Evolutionary conservation across 2,888 invertebrate genomes (phyloP), one percentile per base, ranked within the genome.

Genomic region (Eilema caniola): DNA sequence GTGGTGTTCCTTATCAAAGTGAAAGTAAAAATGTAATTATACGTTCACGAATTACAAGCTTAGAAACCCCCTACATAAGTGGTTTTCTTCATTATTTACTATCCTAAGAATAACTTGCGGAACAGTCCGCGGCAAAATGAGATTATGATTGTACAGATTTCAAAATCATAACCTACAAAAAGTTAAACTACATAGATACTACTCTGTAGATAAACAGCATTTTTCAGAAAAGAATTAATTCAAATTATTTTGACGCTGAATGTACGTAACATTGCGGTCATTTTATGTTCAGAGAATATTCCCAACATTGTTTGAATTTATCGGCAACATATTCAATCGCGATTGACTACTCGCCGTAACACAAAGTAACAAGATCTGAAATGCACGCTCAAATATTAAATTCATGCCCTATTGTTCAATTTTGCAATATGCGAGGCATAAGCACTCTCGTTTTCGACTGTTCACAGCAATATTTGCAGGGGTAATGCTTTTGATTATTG

Each of bases 1-100:
- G 41, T 23, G 53, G 53, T 31, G 53, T n/a, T 65, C 8, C 28
- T 65, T n/a, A 65, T 65, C 53, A 31, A 3, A 23, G 53, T 65
- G 28, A 28, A 64, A 53, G 25, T 64, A 53, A 41, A 41, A 41
- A 56, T n/a, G n/a, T 53, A 53, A 53, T 53, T 7, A n/a, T 20
- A 41, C 41, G 4, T 47, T 47, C 20, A 47, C 5, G 47, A 47
- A 47, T 47, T 47, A 47, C 16, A 47, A 20, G 20, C 47, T 47
- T 20, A 20, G 47, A 14, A 0, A 47, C 7, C 7, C 3, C 47
- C 20, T 2, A 7, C n/a, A n/a, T n/a, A 20, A 5, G 47, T 41
- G 47, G 20, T 47, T 20, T 47, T 47, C 0, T 20, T 47, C 3
- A 5, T 37, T 33, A 7, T 33, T 33, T 8, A 33, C 4, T 8